A percentile compares a stretch with the other conserved stretches of the same genome.
Evolutionary conservation across 2,888 invertebrate genomes (phyloP).

Genomic region (Cataglyphis livida): DNA sequence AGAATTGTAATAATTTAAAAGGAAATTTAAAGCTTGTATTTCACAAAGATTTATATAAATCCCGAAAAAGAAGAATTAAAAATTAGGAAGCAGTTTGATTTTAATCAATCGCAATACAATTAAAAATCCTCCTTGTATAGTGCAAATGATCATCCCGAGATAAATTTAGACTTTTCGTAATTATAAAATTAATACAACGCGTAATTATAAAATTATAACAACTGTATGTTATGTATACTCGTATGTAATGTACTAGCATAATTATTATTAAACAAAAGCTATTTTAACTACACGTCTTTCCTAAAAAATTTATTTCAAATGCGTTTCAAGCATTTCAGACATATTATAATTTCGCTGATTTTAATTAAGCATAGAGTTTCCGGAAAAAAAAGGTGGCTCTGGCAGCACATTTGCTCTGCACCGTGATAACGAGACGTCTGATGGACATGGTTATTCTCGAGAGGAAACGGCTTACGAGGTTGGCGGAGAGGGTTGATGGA

Average conservation of each 20-base stretch:
- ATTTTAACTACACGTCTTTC: conserved; percentile 9
- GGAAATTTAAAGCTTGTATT: not conserved
- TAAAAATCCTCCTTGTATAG: not conserved
- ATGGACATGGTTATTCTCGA: conserved; percentile 83
- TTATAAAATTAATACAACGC: not conserved
- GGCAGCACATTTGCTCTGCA: conserved; percentile 54
- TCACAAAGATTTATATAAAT: not conserved
- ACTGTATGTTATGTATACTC: not conserved
- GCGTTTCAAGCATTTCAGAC: conserved; percentile 55
- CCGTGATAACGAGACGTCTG: conserved; percentile 83
- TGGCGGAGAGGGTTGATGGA: conserved; percentile 71
- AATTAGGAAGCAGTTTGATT: not conserved
- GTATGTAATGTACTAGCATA: not conserved
- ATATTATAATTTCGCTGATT: conserved; percentile 78
- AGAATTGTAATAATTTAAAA: not conserved
- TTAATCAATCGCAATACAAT: not conserved
- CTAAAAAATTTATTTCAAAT: conserved; percentile 42
- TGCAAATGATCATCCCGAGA: not conserved
- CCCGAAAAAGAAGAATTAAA: not conserved
- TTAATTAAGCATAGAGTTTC: conserved; percentile 77
- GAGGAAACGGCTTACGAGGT: conserved; percentile 74
- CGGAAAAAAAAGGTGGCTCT: conserved; percentile 65
- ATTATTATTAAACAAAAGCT: conserved; percentile 7
- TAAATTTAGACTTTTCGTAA: not conserved
- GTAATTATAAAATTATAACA: not conserved